Evolutionary conservation across 2,797 vertebrate genomes (phyloP).

Genomic region (Paedocypris micromegethes): DNA sequence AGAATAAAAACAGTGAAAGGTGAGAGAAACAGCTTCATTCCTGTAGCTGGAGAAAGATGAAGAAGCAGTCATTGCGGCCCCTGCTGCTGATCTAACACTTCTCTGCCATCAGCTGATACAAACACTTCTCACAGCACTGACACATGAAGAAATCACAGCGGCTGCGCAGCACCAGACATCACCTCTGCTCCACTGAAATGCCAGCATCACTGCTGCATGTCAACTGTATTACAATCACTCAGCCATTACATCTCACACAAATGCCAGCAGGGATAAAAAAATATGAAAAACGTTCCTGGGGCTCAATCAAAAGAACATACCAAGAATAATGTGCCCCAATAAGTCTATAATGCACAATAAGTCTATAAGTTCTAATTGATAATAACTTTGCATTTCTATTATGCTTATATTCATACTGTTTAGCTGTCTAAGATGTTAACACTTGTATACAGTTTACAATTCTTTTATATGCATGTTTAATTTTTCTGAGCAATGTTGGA

Average conservation of each 20-base stretch:
- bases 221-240: background rate
- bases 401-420: too few relatives aligned
- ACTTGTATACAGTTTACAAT: too few relatives aligned
- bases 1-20: slow-evolving; percentile 18
- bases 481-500: too few relatives aligned
- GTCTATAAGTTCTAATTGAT: too few relatives aligned
- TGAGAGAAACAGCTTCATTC: slow-evolving; percentile 26
- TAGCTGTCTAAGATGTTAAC: too few relatives aligned
- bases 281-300: background rate
- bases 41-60: slow-evolving; percentile 11
- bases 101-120: slow-evolving; percentile 2
- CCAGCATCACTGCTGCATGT: slow-evolving; percentile 6
- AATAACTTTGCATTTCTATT: too few relatives aligned
- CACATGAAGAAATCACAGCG: background rate
- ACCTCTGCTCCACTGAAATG: slow-evolving; percentile 26
- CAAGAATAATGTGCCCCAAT: too few relatives aligned
- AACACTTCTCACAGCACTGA: background rate
- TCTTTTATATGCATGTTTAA: too few relatives aligned
- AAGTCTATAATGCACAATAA: too few relatives aligned
- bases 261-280: slow-evolving; percentile 5
- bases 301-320: too few relatives aligned
- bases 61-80: slow-evolving; percentile 1
- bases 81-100: slow-evolving; percentile 3
- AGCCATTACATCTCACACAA: background rate
- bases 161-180: background rate